Conservation (phyloP, 2,797 vertebrate genomes). For the Geotrypetes seraphini region DNA sequence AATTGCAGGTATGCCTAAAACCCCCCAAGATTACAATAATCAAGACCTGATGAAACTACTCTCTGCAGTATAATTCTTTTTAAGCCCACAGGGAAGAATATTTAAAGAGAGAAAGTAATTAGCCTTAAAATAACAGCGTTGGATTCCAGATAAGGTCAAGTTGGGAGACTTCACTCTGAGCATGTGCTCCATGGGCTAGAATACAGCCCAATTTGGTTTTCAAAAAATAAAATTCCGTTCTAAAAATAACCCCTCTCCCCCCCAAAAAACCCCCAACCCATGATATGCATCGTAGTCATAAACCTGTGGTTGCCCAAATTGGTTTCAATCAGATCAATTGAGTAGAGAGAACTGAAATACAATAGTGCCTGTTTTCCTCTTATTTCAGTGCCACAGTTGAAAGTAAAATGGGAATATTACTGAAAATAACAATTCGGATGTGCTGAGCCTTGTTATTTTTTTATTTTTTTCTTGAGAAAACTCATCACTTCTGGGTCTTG, state of each 20-base stretch:
- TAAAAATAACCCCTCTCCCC: not conserved
- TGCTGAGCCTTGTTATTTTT: slow-evolving; percentile 15
- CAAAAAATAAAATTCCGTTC: no score
- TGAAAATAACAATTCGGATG: slow-evolving; percentile 31
- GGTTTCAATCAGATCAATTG: slow-evolving; percentile 32
- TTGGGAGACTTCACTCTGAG: no score
- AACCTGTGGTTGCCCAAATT: slow-evolving; percentile 13
- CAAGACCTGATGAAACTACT: no score
- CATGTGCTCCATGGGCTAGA: no score
- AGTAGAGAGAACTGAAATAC: slow-evolving; percentile 36
- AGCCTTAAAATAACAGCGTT: no score
- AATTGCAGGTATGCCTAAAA: no score
- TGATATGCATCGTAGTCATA: slow-evolving; percentile 12
- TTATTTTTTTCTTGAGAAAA: slow-evolving; percentile 21
- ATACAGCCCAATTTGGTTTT: no score
- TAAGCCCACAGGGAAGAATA: no score
- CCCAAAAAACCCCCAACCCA: not conserved
- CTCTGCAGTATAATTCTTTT: no score
- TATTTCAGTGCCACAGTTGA: slow-evolving; percentile 28
- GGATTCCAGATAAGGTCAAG: no score
- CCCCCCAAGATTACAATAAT: no score
- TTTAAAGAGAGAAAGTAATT: no score
- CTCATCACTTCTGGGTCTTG: slow-evolving; percentile 19
- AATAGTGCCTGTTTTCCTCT: slow-evolving; percentile 26
- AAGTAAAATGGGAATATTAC: slow-evolving; percentile 28